phyloP scores from a whole-genome alignment of 2,797 vertebrate genomes.

The Potorous gilbertii region DNA sequence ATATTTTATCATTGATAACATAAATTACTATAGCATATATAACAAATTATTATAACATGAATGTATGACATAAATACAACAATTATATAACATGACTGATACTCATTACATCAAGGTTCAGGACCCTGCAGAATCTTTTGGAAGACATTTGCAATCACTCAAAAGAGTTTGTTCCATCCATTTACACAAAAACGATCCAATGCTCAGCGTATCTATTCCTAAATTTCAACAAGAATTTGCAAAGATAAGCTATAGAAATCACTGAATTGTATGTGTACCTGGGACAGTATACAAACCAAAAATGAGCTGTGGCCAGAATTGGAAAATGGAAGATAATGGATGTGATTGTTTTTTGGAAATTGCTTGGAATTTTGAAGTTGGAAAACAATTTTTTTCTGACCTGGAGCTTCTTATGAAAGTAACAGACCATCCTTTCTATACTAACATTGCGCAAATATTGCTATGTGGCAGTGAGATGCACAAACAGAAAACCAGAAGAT shows the following conservation, averaged over 20 bases:
- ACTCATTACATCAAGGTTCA: not conserved
- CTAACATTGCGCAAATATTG: not conserved
- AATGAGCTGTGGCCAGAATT: not conserved
- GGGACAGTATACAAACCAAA: not conserved
- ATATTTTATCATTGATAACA: too few species aligned
- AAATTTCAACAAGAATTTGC: not conserved
- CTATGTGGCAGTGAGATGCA: not conserved
- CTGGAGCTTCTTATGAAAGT: not conserved
- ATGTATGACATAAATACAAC: not conserved
- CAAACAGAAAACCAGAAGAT: not conserved
- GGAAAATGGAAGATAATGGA: not conserved
- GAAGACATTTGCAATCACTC: not conserved
- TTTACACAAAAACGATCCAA: not conserved
- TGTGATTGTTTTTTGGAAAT: not conserved
- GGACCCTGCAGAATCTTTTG: not conserved
- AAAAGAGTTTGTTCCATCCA: not conserved
- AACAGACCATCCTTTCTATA: not conserved
- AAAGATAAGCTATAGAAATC: not conserved
- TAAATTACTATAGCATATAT: too few species aligned
- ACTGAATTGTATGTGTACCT: not conserved
- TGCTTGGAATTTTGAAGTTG: not conserved
- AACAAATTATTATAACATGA: too few species aligned
- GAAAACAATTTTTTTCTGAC: not conserved
- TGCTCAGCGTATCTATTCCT: not conserved
- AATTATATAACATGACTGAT: not conserved